Evolutionary conservation across 2,113 vertebrate genomes (phyloP).

Genomic region (Beaufortia kweichowensis): DNA sequence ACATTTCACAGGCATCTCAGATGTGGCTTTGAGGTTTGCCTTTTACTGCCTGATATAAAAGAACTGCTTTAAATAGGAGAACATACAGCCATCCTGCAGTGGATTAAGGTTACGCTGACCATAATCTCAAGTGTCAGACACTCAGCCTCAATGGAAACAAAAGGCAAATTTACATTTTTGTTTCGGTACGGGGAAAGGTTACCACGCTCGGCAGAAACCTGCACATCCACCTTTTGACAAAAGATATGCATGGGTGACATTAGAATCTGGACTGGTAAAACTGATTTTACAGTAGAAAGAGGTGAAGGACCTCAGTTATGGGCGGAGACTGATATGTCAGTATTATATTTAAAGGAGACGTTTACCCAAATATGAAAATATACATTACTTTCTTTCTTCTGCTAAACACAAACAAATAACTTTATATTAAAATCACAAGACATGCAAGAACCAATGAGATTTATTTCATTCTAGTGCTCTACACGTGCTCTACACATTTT

Average conservation of each 20-base stretch:
- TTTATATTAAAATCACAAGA: no score
- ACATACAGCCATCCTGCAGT: slow-evolving; percentile 68
- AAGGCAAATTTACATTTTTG: slow-evolving; percentile 58
- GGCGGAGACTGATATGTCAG: not conserved
- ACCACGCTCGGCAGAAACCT: slow-evolving; percentile 50
- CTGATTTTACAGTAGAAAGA: slow-evolving; percentile 57
- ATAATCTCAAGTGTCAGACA: slow-evolving; percentile 72
- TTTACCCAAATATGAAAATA: no score
- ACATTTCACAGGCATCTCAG: slow-evolving; percentile 68
- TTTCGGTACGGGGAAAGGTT: slow-evolving; percentile 52
- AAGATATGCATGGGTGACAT: slow-evolving; percentile 65
- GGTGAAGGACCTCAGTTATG: not conserved
- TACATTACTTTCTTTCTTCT: no score
- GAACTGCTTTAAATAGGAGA: slow-evolving; percentile 74
- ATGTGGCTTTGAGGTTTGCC: slow-evolving; percentile 70
- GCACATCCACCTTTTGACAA: slow-evolving; percentile 51
- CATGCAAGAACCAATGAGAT: no score
- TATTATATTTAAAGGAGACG: not conserved
- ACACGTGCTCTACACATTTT: no score
- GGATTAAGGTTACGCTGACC: slow-evolving; percentile 78
- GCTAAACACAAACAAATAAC: no score
- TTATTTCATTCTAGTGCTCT: no score
- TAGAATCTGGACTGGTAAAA: slow-evolving; percentile 53
- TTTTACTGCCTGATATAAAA: slow-evolving; percentile 72
- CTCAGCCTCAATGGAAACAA: slow-evolving; percentile 60